phyloP scores from a whole-genome alignment of 2,113 vertebrate species.

The Semicossyphus pulcher region DNA sequence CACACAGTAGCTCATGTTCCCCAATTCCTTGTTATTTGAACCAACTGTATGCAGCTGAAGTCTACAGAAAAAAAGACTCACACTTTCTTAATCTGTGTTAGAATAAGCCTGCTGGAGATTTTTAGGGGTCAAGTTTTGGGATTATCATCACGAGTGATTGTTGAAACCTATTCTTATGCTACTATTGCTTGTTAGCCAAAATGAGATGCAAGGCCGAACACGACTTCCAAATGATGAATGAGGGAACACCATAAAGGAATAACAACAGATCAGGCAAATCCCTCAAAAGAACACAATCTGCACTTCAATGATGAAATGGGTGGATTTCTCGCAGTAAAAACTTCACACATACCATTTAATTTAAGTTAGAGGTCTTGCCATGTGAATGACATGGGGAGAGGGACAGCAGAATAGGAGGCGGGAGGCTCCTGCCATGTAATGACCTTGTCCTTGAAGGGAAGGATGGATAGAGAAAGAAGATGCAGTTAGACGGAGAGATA shows the following conservation, averaged over 20 bases:
- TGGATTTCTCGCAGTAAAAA: not conserved
- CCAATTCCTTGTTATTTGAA: conserved; percentile 21
- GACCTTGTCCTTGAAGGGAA: conserved; percentile 60
- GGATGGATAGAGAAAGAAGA: too few relatives aligned
- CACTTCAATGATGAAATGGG: not conserved
- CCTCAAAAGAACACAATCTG: too few relatives aligned
- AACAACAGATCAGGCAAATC: not conserved
- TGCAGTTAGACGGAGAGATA: conserved; percentile 23
- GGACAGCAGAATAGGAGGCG: not conserved
- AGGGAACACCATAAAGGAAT: not conserved
- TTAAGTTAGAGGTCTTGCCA: conserved; percentile 17
- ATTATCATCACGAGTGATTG: too few relatives aligned
- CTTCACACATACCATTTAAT: not conserved
- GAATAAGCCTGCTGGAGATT: not conserved
- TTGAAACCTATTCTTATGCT: not conserved
- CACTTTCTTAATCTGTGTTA: not conserved
- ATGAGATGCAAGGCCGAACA: too few relatives aligned
- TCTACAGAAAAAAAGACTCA: not conserved
- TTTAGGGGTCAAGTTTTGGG: too few relatives aligned
- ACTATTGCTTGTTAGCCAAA: not conserved
- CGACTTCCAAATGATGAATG: too few relatives aligned
- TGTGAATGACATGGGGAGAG: conserved; percentile 24
- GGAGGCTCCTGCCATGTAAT: conserved; percentile 19
- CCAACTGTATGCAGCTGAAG: not conserved
- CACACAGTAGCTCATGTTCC: not conserved